Evolutionary conservation across 1,140 invertebrate genomes (phyloP).

Genomic region (Drosophila kepulauana): DNA sequence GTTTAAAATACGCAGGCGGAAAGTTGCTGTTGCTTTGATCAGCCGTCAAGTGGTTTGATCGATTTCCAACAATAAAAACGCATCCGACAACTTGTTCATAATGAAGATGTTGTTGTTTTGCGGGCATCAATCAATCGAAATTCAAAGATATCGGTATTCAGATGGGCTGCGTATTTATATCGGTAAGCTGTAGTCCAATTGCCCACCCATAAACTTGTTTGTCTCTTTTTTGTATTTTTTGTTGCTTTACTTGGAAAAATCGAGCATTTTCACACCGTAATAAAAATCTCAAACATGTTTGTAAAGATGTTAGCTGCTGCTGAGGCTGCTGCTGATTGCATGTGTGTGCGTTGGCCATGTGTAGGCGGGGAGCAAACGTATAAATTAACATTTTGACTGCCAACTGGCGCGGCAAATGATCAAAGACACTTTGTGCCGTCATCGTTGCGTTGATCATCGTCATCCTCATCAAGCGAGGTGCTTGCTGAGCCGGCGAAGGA

Average conservation of each 20-base stretch:
- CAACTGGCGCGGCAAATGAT: slow-evolving; percentile 82
- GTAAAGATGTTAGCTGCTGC: slow-evolving; percentile 77
- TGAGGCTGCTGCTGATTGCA: slow-evolving; percentile 30
- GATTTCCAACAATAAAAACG: slow-evolving; percentile 77
- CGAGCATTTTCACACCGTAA: slow-evolving; percentile 79
- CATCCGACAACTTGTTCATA: slow-evolving; percentile 77
- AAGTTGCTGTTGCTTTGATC: slow-evolving; percentile 70
- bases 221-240: slow-evolving; percentile 52
- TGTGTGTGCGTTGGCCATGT: slow-evolving; percentile 30
- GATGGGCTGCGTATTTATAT: slow-evolving; percentile 41
- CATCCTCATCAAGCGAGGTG: slow-evolving; percentile 52
- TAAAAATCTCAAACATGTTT: slow-evolving; percentile 84
- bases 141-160: slow-evolving; percentile 37
- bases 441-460: slow-evolving; percentile 79
- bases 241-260: slow-evolving; percentile 70
- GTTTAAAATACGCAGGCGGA: slow-evolving; percentile 66
- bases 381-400: slow-evolving; percentile 84
- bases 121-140: slow-evolving; percentile 72
- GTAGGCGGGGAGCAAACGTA: slow-evolving; percentile 69
- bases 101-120: slow-evolving; percentile 74
- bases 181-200: slow-evolving; percentile 33
- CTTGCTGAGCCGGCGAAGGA: slow-evolving; percentile 1
- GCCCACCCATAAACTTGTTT: slow-evolving; percentile 81
- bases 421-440: slow-evolving; percentile 79
- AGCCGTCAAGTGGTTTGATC: slow-evolving; percentile 79